phyloP scores from a whole-genome alignment of 1,140 invertebrate species.

The Drosophila melanica region DNA sequence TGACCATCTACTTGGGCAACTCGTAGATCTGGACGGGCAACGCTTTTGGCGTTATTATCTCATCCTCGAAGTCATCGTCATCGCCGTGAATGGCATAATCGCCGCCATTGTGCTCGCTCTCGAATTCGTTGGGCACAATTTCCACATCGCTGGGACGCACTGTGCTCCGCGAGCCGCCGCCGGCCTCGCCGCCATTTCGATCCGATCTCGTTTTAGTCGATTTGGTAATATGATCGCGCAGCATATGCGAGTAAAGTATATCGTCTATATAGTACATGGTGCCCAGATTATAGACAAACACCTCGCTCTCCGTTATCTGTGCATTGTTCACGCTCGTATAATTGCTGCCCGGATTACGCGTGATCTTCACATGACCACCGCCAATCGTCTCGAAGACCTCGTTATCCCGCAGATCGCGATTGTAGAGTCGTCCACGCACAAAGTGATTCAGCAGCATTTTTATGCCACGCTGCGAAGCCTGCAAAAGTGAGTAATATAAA shows the following conservation, averaged over 20 bases:
- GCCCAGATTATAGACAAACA: slow-evolving; percentile 87
- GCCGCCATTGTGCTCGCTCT: slow-evolving; percentile 66
- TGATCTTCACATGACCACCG: slow-evolving; percentile 85
- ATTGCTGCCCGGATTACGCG: slow-evolving; percentile 85
- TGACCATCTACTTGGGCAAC: slow-evolving; percentile 72
- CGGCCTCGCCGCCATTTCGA: slow-evolving; percentile 59
- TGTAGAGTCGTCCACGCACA: slow-evolving; percentile 86
- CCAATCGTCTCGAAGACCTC: slow-evolving; percentile 85
- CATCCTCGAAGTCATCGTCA: slow-evolving; percentile 82
- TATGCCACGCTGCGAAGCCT: slow-evolving; percentile 85
- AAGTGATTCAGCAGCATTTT: slow-evolving; percentile 87
- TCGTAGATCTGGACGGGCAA: slow-evolving; percentile 82
- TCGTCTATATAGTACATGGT: slow-evolving; percentile 87
- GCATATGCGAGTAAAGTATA: slow-evolving; percentile 85
- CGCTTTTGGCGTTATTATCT: slow-evolving; percentile 84
- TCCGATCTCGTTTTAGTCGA: slow-evolving; percentile 71
- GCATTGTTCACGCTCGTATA: slow-evolving; percentile 85
- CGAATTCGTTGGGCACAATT: slow-evolving; percentile 84
- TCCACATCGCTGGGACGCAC: slow-evolving; percentile 82
- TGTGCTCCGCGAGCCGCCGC: slow-evolving; percentile 63
- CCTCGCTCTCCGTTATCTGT: slow-evolving; percentile 86
- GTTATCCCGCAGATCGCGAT: slow-evolving; percentile 86
- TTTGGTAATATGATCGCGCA: slow-evolving; percentile 72
- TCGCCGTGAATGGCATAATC: slow-evolving; percentile 79
- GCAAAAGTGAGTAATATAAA: background rate